Evolutionary conservation across 1,140 invertebrate species (phyloP), one percentile per base, ranked within the genome.

Genomic region (Kradibia gibbosae): DNA sequence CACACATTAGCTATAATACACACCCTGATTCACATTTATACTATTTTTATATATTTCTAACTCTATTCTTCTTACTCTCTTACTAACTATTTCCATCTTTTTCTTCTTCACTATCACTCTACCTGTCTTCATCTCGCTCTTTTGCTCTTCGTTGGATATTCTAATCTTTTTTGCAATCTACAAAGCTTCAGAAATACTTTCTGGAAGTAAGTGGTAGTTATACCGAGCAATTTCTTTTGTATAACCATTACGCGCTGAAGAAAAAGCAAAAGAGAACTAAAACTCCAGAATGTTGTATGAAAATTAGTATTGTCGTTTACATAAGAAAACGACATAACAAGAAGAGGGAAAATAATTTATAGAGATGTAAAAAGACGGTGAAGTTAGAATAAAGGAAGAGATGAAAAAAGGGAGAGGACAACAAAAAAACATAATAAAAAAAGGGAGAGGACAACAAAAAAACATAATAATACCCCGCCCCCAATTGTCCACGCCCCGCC

Each of bases 231-330:
- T 48, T 67, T 74, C 75, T 65, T 71, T 53, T 62, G 73, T 45
- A 65, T 39, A 81, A 36, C 65, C 48, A 71, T 67, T 45, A 45
- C 45, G 39, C 57, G 39, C n/a, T 17, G 39, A 65, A 3, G 22
- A 48, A 22, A 11, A 78, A 50, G 39, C 62, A 71, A 55, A 39
- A 39, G 22, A 81, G 36, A 20, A 34, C 36, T 17, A 74, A 34
- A 34, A 55, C 10, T 28, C 31, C 53, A 55, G 36, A 42, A 36
- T 70, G 77, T 50, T 81, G 45, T 70, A 77, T 77, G 62, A 74
- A 76, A 72, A 77, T 77, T 77, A 82, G 80, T 72, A 57, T 82
- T 82, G 65, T 77, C 70, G 76, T 70, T 34, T 22, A 73, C 13
- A 13, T 57, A 48, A 73, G 65, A 50, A 74, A 60, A 62, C 60